A percentile compares a stretch with the other conserved stretches of the same genome.
Conservation (phyloP, 2,113 vertebrate genomes). For the Ciconia boyciana region DNA sequence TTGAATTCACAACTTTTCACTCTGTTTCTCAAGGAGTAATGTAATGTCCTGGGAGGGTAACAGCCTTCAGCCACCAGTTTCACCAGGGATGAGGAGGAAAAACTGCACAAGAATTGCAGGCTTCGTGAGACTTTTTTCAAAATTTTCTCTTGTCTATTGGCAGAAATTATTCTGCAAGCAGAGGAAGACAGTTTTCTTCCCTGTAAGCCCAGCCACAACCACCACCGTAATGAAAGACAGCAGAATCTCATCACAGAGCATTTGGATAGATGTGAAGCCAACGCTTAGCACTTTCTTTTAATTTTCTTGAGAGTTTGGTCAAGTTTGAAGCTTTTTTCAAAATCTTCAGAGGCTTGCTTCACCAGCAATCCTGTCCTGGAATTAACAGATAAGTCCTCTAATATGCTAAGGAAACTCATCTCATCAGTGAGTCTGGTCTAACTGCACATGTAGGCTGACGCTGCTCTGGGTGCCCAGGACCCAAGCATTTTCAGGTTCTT, state of each 20-base stretch:
- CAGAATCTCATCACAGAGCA: background rate
- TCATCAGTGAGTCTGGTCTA: background rate
- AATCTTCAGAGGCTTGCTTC: background rate
- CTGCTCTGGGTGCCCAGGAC: background rate
- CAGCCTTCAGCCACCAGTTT: background rate
- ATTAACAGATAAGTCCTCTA: background rate
- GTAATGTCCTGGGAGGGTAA: background rate
- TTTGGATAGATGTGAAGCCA: background rate
- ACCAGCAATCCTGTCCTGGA: background rate
- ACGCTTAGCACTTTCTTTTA: background rate
- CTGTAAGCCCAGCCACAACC: background rate
- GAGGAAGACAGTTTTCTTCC: background rate
- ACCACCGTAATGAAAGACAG: background rate
- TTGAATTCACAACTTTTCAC: background rate
- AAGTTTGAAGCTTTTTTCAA: background rate
- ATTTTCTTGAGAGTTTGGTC: background rate
- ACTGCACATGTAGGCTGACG: accelerated
- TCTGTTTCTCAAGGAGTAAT: background rate
- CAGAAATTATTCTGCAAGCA: background rate
- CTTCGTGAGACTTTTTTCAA: accelerated
- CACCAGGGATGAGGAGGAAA: background rate
- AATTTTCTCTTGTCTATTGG: background rate
- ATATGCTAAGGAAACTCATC: accelerated
- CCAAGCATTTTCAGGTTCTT: background rate
- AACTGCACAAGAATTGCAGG: background rate